Percentiles rank a stretch among this genome's conserved stretches.
Evolutionary conservation across 2,888 invertebrate species (phyloP).

Genomic region (Heteropelma amictum): DNA sequence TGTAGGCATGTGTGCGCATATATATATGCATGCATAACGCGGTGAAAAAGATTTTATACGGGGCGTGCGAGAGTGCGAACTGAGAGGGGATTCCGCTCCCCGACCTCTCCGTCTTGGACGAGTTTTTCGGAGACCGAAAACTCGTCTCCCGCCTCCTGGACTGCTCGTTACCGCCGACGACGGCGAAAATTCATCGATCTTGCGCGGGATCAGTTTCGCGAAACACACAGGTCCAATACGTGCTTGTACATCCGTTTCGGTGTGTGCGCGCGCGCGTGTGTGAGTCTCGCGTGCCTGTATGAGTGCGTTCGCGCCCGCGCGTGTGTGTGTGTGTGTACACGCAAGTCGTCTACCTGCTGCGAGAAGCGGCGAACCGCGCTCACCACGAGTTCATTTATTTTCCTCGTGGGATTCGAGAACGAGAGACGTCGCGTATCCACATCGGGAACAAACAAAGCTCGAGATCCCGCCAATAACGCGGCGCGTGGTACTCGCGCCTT

Average conservation of each 20-base stretch:
- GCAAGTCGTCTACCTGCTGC: conserved; percentile 33
- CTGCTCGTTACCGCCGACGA: conserved; percentile 10
- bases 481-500: conserved; percentile 37
- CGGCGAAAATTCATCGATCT: conserved; percentile 15
- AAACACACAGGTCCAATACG: conserved; percentile 12
- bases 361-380: conserved; percentile 26
- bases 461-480: conserved; percentile 44
- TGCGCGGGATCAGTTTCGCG: conserved; percentile 23
- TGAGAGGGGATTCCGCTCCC: conserved; percentile 50
- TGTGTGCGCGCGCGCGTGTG: background rate
- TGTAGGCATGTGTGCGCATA: conserved; percentile 1
- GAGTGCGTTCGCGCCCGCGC: background rate
- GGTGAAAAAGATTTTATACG: conserved; percentile 46
- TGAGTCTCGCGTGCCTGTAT: background rate
- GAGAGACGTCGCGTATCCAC: conserved; percentile 2
- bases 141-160: conserved; percentile 20
- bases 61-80: conserved; percentile 47
- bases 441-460: conserved; percentile 31
- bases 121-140: conserved; percentile 21
- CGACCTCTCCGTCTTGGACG: conserved; percentile 51
- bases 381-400: conserved; percentile 21
- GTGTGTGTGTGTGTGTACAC: conserved; percentile 5
- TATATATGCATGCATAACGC: conserved; percentile 13
- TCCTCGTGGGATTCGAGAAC: background rate
- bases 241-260: background rate